A percentile compares a stretch with the other conserved stretches of the same genome.
phyloP scores from a whole-genome alignment of 23 tunicate species.

The Corella eumyota region DNA sequence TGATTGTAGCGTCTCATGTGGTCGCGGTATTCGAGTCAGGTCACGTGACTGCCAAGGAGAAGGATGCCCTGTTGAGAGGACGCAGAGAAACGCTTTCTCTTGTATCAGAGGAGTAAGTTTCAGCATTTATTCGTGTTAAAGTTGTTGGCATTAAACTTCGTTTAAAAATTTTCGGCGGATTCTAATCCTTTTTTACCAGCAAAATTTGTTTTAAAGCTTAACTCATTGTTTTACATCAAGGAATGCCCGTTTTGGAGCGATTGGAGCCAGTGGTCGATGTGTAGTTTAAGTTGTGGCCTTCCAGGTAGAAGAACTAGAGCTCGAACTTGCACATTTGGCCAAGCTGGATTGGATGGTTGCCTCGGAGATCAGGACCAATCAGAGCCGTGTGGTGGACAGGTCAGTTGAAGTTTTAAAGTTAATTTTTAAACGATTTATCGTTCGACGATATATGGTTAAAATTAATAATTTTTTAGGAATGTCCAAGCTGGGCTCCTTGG shows the following conservation, averaged over 20 bases:
- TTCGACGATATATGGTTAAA: not conserved
- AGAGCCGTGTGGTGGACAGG: conserved; percentile 16
- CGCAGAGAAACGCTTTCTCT: no score
- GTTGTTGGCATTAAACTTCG: no score
- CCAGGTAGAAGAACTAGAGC: conserved; percentile 27
- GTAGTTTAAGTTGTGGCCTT: conserved; percentile 44
- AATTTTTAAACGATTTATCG: not conserved
- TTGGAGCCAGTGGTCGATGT: conserved; percentile 49
- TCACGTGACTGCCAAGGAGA: conserved; percentile 14
- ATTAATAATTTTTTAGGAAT: conserved; percentile 14
- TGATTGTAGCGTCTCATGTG: conserved; percentile 25
- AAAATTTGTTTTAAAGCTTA: no score
- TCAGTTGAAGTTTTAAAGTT: no score
- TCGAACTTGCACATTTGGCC: conserved; percentile 55
- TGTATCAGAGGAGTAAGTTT: no score
- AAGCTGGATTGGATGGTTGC: conserved; percentile 38
- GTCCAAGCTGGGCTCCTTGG: conserved; percentile 67
- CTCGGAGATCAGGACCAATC: conserved; percentile 13
- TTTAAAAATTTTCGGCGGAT: not conserved
- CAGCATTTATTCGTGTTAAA: no score
- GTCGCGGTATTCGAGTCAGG: conserved; percentile 14
- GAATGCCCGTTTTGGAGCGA: conserved; percentile 57
- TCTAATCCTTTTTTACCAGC: not conserved
- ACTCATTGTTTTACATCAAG: no score
- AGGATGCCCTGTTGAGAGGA: no score